Base-by-base conservation (phyloP, 2,113 vertebrate genomes). In the Meriones unguiculatus region DNA sequence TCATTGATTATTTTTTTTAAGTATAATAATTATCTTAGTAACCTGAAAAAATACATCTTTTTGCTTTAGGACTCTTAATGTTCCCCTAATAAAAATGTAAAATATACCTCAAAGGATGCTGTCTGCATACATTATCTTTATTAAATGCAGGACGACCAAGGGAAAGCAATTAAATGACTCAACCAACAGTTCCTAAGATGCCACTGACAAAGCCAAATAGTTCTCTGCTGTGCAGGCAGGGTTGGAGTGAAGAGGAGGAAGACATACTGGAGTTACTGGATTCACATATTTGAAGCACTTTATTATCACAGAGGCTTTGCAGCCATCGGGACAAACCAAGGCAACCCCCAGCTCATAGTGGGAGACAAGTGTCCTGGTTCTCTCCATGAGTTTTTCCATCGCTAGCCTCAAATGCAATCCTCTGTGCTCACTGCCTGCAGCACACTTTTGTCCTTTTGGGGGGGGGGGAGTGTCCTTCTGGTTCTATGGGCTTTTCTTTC, bases 51-150 rank as follows among this genome's bases (percentile, higher is more conserved):
- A 75, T 28, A 1, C 24, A 15, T 81, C n/a, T 92, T 80, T 95
- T 95, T 90, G 70, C 64, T 92, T 93, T 75, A 89, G 35, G 78
- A 88, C 4, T 89, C 54, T 82, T 75, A 80, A 9, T 93, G 91
- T 41, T 46, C 46, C 4, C 69, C 38, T 90, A 78, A 62, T 84
- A 85, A 90, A 35, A 77, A 64, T 35, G 62, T 59, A 1, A 93
- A 77, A 13, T 89, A 24, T 35, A 28, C 59, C 80, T 73, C 72
- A 28, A 94, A 78, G 84, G 46, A 84, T 75, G 50, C 84, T 62
- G 35, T 95, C 82, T 62, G 57, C 15, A n/a, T 70, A 86, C 35
- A 25, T 77, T 67, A 57, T 82, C 85, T 67, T 28, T 87, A 87
- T 91, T 84, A 35, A 73, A 94, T 92, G 73, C 17, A 81, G 20